A percentile compares a stretch with the other conserved stretches of the same genome.
Conservation (phyloP, 2,797 vertebrate genomes). For the Limosa lapponica region DNA sequence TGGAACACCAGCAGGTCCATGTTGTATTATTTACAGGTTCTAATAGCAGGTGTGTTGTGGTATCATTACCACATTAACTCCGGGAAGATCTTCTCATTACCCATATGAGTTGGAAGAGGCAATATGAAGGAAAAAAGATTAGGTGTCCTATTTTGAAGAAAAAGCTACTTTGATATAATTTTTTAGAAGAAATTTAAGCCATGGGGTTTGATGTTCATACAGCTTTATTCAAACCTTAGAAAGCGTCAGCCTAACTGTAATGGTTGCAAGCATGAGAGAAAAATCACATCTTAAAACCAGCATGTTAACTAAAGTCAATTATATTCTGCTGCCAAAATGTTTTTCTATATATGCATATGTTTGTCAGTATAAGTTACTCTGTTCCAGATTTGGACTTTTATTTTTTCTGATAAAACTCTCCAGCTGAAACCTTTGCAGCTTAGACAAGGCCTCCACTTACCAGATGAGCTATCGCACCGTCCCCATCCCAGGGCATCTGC, state of each 20-base stretch:
- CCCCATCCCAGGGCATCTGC: background rate
- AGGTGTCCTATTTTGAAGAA: background rate
- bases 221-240: background rate
- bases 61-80: background rate
- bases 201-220: background rate
- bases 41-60: background rate
- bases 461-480: rapidly evolving
- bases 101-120: background rate
- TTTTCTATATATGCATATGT: rapidly evolving
- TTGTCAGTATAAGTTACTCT: background rate
- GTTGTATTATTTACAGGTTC: background rate
- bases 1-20: background rate
- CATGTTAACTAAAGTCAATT: background rate
- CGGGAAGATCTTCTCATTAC: background rate
- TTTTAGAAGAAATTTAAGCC: background rate
- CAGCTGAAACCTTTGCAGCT: background rate
- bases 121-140: background rate
- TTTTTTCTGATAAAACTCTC: background rate
- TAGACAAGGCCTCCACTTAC: background rate
- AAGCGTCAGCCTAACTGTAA: background rate
- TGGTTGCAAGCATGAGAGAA: background rate
- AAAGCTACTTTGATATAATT: background rate
- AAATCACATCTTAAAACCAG: background rate
- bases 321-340: background rate
- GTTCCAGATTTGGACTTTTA: background rate